Conservation (phyloP, 2,113 vertebrate species). For the Chaenogobius annularis region DNA sequence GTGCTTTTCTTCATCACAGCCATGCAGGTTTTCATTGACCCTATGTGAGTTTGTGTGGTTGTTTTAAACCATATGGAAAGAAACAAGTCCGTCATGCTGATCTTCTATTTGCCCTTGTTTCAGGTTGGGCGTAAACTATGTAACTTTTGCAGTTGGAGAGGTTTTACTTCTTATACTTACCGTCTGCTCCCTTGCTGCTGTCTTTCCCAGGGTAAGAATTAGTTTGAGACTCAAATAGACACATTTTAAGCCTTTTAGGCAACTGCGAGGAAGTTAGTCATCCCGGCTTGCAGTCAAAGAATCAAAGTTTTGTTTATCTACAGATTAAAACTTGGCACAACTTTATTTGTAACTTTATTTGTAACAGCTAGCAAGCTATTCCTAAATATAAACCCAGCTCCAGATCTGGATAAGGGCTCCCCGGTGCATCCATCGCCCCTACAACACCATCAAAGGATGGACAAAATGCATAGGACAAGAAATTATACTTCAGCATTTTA, state of each 20-base stretch:
- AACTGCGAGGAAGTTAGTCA: neutral
- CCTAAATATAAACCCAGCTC: no score
- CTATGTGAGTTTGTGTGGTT: slow-evolving; percentile 75
- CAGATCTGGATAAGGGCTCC: no score
- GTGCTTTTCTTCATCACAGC: slow-evolving; percentile 85
- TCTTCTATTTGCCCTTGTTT: slow-evolving; percentile 19
- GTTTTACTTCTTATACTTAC: slow-evolving; percentile 86
- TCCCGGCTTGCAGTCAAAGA: neutral
- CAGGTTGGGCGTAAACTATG: slow-evolving; percentile 89
- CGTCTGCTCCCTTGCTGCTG: slow-evolving; percentile 87
- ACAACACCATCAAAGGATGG: neutral
- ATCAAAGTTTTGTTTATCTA: neutral
- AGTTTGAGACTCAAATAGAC: neutral
- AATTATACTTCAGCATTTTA: neutral
- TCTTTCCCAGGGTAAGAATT: slow-evolving; percentile 87
- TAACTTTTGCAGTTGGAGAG: slow-evolving; percentile 88
- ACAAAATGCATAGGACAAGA: neutral
- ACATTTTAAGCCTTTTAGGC: neutral
- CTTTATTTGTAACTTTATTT: no score
- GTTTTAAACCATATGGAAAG: neutral
- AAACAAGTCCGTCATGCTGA: neutral
- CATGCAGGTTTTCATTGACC: slow-evolving; percentile 88
- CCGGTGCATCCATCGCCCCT: no score
- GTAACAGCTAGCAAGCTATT: no score
- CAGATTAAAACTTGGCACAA: neutral